Evolutionary conservation across 2,113 vertebrate species (phyloP).

Genomic region (Macrotis lagotis): DNA sequence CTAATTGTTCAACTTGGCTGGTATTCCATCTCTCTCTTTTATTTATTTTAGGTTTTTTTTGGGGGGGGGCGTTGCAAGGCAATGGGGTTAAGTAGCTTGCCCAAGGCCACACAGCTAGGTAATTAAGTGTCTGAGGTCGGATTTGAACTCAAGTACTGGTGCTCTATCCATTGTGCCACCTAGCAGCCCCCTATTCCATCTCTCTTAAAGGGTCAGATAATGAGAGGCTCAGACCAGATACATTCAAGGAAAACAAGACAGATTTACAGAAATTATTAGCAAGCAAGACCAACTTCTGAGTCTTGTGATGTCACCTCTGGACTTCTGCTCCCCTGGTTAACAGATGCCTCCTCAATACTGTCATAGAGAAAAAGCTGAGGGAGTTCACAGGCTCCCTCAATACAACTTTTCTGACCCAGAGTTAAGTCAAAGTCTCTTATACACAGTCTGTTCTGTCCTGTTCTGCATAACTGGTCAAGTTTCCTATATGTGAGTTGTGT

Average conservation of each 20-base stretch:
- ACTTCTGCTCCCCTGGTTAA: not conserved
- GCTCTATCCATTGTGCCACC: too few species aligned
- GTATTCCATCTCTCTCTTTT: not conserved
- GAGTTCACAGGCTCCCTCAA: not conserved
- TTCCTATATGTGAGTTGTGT: conserved; percentile 7
- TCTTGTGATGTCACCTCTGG: not conserved
- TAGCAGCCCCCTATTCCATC: too few species aligned
- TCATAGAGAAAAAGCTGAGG: not conserved
- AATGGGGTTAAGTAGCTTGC: too few species aligned
- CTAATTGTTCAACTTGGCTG: not conserved
- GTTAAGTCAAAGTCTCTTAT: not conserved
- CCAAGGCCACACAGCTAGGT: too few species aligned
- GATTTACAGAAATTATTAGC: not conserved
- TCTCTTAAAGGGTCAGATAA: not conserved
- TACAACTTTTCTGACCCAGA: not conserved
- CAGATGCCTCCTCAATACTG: not conserved
- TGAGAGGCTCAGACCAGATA: not conserved
- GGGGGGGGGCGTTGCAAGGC: too few species aligned
- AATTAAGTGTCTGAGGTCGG: too few species aligned
- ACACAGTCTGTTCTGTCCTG: not conserved
- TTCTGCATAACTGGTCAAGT: not conserved
- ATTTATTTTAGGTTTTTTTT: too few species aligned
- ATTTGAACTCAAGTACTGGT: too few species aligned
- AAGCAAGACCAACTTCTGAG: not conserved
- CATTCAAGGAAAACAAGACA: not conserved